A percentile compares a stretch with the other conserved stretches of the same genome.
phyloP scores from a whole-genome alignment of 1,140 invertebrate species.

The Linepithema humile region DNA sequence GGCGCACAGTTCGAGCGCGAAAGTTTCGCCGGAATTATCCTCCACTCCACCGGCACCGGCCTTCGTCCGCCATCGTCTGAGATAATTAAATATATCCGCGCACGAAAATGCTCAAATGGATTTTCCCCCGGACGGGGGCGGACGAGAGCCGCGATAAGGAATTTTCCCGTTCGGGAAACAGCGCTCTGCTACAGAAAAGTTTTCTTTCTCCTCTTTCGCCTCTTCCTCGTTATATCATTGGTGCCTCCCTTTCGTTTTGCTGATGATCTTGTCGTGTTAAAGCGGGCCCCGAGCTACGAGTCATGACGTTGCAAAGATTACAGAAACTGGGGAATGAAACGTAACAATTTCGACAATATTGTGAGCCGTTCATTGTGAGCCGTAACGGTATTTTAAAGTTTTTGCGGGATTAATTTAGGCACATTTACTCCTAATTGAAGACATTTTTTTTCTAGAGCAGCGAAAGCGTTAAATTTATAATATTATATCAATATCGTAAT shows the following conservation, averaged over 20 bases:
- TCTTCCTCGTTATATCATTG: slow-evolving; percentile 26
- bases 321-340: neutral
- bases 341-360: neutral
- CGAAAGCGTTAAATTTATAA: neutral
- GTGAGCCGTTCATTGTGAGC: neutral
- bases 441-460: neutral
- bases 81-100: slow-evolving; percentile 81
- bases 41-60: slow-evolving; percentile 45
- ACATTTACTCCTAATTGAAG: neutral
- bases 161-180: slow-evolving; percentile 66
- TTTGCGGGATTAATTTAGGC: neutral
- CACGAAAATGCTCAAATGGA: slow-evolving; percentile 77
- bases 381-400: neutral
- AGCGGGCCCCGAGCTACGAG: neutral
- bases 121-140: slow-evolving; percentile 64
- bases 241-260: neutral
- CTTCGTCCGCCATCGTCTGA: slow-evolving; percentile 46
- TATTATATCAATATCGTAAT: neutral
- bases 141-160: slow-evolving; percentile 66
- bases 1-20: slow-evolving; percentile 75
- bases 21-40: slow-evolving; percentile 75
- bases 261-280: slow-evolving; percentile 34
- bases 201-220: neutral
- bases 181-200: slow-evolving; percentile 20
- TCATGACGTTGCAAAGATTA: slow-evolving; percentile 7